These are phyloP conservation scores for Actias luna DNA, from an alignment of 2,888 invertebrate genomes.

Conservation along the genomic window DNA sequence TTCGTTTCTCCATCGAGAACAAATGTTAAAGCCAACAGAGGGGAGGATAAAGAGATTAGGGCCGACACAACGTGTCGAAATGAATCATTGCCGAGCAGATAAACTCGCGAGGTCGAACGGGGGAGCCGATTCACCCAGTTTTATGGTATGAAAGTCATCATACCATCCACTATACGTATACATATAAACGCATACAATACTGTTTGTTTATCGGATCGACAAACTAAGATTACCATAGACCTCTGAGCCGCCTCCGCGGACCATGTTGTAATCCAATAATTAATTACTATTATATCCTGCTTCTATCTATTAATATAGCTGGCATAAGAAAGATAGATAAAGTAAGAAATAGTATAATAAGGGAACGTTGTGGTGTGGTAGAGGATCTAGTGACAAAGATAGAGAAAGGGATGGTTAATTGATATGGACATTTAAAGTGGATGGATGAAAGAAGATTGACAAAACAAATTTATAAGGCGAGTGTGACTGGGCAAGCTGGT, in stretches of 20 bases:
- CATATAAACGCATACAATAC: background rate
- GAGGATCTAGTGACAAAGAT: too few relatives aligned
- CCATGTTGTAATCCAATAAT: too few relatives aligned
- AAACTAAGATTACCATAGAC: background rate
- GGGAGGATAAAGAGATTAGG: constrained; percentile 50
- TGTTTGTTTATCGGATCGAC: background rate
- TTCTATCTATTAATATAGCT: too few relatives aligned
- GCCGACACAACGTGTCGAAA: constrained; percentile 47
- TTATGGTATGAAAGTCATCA: constrained; percentile 10
- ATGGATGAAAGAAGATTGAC: too few relatives aligned
- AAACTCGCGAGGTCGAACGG: constrained; percentile 26
- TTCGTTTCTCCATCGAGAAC: constrained; percentile 20
- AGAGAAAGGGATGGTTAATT: too few relatives aligned
- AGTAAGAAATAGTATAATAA: too few relatives aligned
- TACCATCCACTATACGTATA: background rate
- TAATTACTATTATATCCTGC: too few relatives aligned
- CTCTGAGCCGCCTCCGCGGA: background rate
- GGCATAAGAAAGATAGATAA: too few relatives aligned
- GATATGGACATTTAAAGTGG: too few relatives aligned
- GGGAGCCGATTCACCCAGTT: constrained; percentile 32
- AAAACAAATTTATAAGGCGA: too few relatives aligned
- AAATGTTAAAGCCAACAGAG: constrained; percentile 23
- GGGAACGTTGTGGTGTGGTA: too few relatives aligned
- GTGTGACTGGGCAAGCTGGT: too few relatives aligned
- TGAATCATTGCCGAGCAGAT: constrained; percentile 50